Percentiles rank a stretch among this genome's conserved stretches.
These are phyloP conservation scores for Diogma glabrata DNA, from an alignment of 2,888 invertebrate genomes.

Conservation along the genomic window DNA sequence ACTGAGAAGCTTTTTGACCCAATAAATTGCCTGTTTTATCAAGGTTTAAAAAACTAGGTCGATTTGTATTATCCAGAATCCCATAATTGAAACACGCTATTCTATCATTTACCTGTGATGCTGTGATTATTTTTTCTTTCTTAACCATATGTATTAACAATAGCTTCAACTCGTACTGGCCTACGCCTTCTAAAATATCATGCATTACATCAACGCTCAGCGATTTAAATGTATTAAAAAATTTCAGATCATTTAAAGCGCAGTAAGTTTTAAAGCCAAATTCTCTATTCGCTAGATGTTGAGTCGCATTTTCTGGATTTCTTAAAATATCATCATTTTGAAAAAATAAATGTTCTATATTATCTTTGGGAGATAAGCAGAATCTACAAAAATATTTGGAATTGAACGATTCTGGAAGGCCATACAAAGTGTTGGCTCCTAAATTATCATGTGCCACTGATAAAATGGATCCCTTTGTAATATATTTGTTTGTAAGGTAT, in stretches of 20 bases:
- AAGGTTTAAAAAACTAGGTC: neutral
- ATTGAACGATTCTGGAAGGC: neutral
- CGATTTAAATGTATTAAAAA: neutral
- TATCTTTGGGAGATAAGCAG: neutral
- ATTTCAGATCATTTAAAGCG: neutral
- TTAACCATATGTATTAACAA: neutral
- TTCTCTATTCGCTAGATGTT: neutral
- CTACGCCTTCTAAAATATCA: too few relatives aligned
- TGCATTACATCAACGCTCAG: too few relatives aligned
- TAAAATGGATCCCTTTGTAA: neutral
- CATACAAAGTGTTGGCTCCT: too few relatives aligned
- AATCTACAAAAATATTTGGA: neutral
- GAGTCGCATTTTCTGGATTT: too few relatives aligned
- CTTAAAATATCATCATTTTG: neutral
- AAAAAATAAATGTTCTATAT: neutral
- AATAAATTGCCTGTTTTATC: neutral
- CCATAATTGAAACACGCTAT: neutral
- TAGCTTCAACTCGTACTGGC: neutral
- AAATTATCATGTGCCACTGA: neutral
- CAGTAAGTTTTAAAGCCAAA: too few relatives aligned
- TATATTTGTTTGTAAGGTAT: too few relatives aligned
- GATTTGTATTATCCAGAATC: neutral
- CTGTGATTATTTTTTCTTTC: neutral
- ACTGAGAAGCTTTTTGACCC: neutral
- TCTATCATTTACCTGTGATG: neutral